Evolutionary conservation across 2,113 vertebrate genomes (phyloP).

Genomic region (Ceratotherium simum): DNA sequence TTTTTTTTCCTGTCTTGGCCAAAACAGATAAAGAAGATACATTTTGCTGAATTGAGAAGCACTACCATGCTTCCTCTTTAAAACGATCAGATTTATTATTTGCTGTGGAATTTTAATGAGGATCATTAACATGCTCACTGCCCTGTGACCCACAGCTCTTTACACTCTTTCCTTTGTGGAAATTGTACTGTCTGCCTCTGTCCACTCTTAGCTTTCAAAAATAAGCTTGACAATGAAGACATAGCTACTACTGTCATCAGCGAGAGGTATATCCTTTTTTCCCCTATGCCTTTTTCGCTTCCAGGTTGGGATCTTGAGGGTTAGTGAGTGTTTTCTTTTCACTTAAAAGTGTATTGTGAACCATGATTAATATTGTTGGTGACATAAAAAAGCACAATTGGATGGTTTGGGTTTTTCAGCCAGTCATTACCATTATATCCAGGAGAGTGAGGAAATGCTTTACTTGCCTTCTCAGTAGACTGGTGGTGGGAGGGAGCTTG

Average conservation of each 20-base stretch:
- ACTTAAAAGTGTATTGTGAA: background rate
- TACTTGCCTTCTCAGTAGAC: background rate
- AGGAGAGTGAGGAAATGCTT: background rate
- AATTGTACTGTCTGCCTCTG: background rate
- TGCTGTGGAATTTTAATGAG: background rate
- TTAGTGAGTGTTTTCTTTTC: background rate
- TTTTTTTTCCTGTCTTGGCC: background rate
- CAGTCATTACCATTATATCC: background rate
- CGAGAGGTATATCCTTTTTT: background rate
- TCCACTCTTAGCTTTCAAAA: background rate
- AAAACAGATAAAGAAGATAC: background rate
- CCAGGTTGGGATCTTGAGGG: background rate
- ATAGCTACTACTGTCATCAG: background rate
- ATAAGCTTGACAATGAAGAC: background rate
- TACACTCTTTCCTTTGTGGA: background rate
- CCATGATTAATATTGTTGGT: background rate
- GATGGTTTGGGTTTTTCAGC: background rate
- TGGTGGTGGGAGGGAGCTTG: background rate
- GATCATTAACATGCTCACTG: background rate
- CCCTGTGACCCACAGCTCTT: background rate
- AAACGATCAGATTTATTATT: background rate
- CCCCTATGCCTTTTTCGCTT: background rate
- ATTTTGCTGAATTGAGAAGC: background rate
- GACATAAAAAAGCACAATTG: background rate
- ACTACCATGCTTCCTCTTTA: background rate